These are phyloP conservation scores for Porites evermanni DNA, from an alignment of 92 coral and sea anemone species.

Conservation along the genomic window DNA sequence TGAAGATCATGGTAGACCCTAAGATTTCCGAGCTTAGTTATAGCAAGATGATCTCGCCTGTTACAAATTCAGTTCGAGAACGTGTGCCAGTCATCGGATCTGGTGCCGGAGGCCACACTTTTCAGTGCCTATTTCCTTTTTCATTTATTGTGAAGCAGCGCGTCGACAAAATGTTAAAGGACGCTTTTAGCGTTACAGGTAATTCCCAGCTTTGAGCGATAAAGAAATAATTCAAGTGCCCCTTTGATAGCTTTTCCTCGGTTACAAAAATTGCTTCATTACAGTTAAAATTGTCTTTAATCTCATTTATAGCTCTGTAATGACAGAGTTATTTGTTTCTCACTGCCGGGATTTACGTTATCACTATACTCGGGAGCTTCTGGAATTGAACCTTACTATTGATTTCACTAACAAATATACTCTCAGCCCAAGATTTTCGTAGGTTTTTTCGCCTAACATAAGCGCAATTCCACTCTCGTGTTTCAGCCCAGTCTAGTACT, in stretches of 20 bases:
- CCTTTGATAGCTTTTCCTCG: not conserved
- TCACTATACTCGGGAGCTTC: no score
- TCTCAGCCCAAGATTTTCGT: no score
- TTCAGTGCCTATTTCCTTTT: constrained; percentile 74
- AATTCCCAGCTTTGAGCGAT: not conserved
- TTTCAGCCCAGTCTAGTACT: constrained; percentile 12
- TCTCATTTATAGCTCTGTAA: no score
- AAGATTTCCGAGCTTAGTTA: constrained; percentile 52
- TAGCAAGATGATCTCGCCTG: constrained; percentile 69
- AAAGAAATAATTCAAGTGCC: not conserved
- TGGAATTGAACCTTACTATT: no score
- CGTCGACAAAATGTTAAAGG: constrained; percentile 52
- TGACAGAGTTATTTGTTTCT: no score
- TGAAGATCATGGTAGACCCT: constrained; percentile 45
- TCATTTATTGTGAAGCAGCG: constrained; percentile 74
- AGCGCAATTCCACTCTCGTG: not conserved
- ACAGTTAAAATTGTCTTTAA: no score
- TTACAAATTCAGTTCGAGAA: constrained; percentile 58
- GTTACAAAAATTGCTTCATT: no score
- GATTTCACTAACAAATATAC: no score
- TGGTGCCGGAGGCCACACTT: constrained; percentile 74
- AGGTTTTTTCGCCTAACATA: no score
- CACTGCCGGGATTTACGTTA: no score
- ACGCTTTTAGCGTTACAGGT: constrained; percentile 58
- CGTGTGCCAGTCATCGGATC: constrained; percentile 73